These are phyloP conservation scores for Atta texana DNA, from an alignment of 1,140 invertebrate genomes.

Conservation along the genomic window DNA sequence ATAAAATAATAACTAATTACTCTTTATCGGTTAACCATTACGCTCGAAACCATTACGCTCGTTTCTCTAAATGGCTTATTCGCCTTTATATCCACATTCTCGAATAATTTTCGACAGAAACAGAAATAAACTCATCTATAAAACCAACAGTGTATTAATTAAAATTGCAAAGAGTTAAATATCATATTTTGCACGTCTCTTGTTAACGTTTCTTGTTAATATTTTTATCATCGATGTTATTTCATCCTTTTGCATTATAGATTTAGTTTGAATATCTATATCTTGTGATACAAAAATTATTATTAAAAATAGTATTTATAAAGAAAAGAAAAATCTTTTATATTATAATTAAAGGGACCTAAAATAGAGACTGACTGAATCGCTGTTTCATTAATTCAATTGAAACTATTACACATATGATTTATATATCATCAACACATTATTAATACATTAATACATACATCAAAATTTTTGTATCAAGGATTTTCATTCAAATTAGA, in stretches of 20 bases:
- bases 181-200: background rate
- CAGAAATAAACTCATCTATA: background rate
- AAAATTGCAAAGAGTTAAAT: background rate
- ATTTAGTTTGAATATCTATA: background rate
- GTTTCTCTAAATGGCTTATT: background rate
- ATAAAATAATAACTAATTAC: constrained; percentile 57
- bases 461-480: too few species aligned
- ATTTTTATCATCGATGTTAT: background rate
- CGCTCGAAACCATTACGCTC: background rate
- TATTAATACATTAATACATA: too few species aligned
- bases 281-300: background rate
- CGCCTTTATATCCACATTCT: background rate
- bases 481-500: too few species aligned
- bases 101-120: background rate
- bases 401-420: too few species aligned
- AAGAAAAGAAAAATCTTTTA: background rate
- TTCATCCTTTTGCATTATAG: background rate
- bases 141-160: background rate
- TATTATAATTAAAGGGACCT: background rate
- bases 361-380: too few species aligned
- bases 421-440: too few species aligned
- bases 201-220: background rate
- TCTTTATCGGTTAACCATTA: constrained; percentile 50
- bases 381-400: too few species aligned
- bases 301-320: background rate